A percentile compares a stretch with the other conserved stretches of the same genome.
These are phyloP conservation scores for Rhabdomys dilectus DNA, from an alignment of 2,113 vertebrate genomes.

Conservation along the genomic window DNA sequence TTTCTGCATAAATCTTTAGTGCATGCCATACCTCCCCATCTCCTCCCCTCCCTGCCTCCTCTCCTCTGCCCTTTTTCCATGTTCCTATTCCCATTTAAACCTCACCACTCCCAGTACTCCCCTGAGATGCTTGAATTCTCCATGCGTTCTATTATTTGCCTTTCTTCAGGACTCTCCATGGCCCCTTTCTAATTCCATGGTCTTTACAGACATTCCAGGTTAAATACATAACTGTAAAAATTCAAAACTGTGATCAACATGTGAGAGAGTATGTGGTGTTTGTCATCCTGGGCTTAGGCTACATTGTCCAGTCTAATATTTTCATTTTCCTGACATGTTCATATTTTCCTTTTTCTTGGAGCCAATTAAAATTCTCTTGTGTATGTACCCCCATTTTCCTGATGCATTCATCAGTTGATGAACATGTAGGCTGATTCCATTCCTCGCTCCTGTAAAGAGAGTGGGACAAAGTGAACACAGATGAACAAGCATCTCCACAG, in stretches of 20 bases:
- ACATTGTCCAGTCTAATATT: neutral
- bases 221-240: neutral
- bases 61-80: neutral
- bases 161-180: neutral
- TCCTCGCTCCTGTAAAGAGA: neutral
- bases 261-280: neutral
- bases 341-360: neutral
- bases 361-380: neutral
- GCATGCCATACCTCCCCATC: no score
- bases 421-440: neutral
- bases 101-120: neutral
- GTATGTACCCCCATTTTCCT: neutral
- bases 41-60: neutral
- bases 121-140: neutral
- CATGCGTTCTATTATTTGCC: neutral
- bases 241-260: neutral
- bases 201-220: neutral
- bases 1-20: neutral
- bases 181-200: no score
- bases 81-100: neutral
- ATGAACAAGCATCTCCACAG: neutral
- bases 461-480: accelerated
- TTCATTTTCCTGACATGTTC: neutral
- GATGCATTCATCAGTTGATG: no score
- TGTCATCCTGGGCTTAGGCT: neutral